Percentiles rank a stretch among this genome's conserved stretches.
Conservation (phyloP, 2,113 vertebrate genomes). For the Hemiprocne comata region DNA sequence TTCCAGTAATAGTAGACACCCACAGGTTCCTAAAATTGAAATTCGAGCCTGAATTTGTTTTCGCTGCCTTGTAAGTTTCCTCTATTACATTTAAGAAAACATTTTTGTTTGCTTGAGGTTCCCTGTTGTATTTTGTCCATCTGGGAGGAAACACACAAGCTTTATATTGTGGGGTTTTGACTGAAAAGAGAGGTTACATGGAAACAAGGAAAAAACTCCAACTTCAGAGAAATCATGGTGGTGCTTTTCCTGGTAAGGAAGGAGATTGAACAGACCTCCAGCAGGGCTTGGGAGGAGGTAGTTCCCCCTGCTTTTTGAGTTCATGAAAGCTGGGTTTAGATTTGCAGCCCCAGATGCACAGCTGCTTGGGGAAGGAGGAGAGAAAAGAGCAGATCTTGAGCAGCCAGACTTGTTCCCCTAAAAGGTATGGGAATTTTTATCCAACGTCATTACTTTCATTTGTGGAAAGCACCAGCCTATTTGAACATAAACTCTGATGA, state of each 20-base stretch:
- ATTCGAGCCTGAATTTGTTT: not conserved
- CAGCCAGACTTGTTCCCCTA: not conserved
- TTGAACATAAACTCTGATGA: not conserved
- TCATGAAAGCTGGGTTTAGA: not conserved
- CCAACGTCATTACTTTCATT: not conserved
- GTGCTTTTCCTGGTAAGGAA: not conserved
- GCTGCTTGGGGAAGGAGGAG: not conserved
- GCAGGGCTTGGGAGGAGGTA: not conserved
- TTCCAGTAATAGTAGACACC: slow-evolving; percentile 58
- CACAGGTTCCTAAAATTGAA: slow-evolving; percentile 49
- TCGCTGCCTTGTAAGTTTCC: slow-evolving; percentile 22
- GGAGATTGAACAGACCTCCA: not conserved
- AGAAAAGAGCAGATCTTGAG: not conserved
- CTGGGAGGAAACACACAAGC: not conserved
- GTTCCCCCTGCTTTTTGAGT: not conserved
- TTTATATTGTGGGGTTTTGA: not conserved
- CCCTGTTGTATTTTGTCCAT: not conserved
- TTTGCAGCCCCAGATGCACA: not conserved
- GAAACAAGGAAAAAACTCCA: not conserved
- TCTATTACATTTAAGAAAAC: slow-evolving; percentile 9
- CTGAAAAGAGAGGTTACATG: not conserved
- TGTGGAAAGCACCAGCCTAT: not conserved
- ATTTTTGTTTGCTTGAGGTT: not conserved
- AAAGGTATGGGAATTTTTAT: not conserved
- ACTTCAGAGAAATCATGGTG: not conserved